These are phyloP conservation scores for Prunella strophiata DNA, from an alignment of 2,797 vertebrate species.

Conservation along the genomic window DNA sequence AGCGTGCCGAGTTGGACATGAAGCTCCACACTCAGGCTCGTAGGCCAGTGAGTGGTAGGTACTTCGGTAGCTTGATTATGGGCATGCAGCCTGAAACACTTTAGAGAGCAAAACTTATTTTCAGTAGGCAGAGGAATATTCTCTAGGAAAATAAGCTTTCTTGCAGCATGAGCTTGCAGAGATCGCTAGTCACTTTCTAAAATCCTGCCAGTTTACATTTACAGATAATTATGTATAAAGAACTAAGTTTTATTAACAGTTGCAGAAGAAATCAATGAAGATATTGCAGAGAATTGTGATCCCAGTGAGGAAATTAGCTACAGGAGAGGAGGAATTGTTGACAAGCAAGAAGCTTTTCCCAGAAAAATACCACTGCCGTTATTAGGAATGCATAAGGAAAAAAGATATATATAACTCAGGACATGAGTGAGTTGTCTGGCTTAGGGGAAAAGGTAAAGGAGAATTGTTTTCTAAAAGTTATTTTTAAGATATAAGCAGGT, in stretches of 20 bases:
- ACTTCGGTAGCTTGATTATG: neutral
- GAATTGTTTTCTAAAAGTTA: conserved; percentile 12
- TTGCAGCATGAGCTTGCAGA: neutral
- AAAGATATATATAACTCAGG: neutral
- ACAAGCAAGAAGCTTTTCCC: neutral
- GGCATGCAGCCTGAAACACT: neutral
- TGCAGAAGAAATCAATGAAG: conserved; percentile 22
- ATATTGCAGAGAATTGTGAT: conserved; percentile 21
- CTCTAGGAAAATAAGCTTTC: neutral
- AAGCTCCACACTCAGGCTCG: accelerated
- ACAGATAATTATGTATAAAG: neutral
- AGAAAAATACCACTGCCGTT: neutral
- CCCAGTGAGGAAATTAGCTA: conserved; percentile 24
- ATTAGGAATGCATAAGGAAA: neutral
- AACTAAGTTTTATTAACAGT: conserved; percentile 21
- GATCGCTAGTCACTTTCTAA: neutral
- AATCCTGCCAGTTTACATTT: neutral
- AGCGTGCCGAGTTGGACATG: accelerated
- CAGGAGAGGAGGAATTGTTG: conserved; percentile 6
- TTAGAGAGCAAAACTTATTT: neutral
- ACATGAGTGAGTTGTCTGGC: conserved; percentile 18
- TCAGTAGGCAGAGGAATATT: neutral
- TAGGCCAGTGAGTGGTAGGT: neutral
- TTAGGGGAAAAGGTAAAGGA: conserved; percentile 24
- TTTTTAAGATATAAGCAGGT: conserved; percentile 24